Conservation (phyloP, 2,888 invertebrate genomes). For the Blastobasis lacticolella region DNA sequence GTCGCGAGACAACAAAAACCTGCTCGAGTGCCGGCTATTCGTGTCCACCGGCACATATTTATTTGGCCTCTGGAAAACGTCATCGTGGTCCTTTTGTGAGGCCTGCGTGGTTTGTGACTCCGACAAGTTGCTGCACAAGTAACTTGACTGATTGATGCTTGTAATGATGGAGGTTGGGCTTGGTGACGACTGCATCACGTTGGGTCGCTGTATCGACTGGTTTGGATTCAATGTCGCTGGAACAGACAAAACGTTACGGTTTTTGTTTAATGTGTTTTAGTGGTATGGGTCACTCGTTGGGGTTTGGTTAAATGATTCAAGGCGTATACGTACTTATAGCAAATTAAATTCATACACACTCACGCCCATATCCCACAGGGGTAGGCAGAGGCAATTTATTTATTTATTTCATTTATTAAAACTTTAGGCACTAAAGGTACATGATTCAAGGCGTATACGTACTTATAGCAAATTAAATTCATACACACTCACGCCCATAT, state of each 20-base stretch:
- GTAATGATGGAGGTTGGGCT: slow-evolving; percentile 65
- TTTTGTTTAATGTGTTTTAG: too few relatives aligned
- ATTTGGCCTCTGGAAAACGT: slow-evolving; percentile 32
- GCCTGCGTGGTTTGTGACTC: slow-evolving; percentile 19
- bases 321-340: too few relatives aligned
- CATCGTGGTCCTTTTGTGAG: slow-evolving; percentile 11
- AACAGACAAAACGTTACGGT: slow-evolving; percentile 5
- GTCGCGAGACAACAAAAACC: slow-evolving; percentile 39
- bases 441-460: too few relatives aligned
- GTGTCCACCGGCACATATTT: slow-evolving; percentile 18
- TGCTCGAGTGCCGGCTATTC: slow-evolving; percentile 37
- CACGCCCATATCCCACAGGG: too few relatives aligned
- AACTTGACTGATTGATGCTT: slow-evolving; percentile 66
- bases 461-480: too few relatives aligned
- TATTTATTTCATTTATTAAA: too few relatives aligned
- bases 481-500: too few relatives aligned
- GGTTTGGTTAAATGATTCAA: too few relatives aligned
- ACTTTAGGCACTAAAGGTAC: too few relatives aligned
- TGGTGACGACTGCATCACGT: slow-evolving; percentile 56
- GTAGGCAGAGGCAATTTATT: too few relatives aligned
- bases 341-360: too few relatives aligned
- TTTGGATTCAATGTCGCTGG: slow-evolving; percentile 45
- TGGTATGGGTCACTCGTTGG: too few relatives aligned
- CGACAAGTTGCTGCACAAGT: slow-evolving; percentile 49
- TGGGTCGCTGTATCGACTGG: slow-evolving; percentile 39